Base-by-base conservation (phyloP, 1,140 invertebrate species). In the Nephila pilipes region DNA sequence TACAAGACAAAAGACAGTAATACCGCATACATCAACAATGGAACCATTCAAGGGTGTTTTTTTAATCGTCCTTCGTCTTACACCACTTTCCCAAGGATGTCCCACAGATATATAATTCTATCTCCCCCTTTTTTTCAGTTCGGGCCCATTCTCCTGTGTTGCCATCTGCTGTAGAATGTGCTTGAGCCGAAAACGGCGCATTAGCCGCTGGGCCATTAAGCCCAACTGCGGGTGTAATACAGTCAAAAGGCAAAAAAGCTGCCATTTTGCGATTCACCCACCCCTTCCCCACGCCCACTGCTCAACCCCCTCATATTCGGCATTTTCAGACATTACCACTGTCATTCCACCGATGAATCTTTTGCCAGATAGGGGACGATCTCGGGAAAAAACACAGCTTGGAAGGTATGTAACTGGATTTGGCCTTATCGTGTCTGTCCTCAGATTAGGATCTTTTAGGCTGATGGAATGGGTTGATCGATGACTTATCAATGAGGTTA, bases 201-300 rank as follows among this genome's bases (percentile, higher is more conserved):
- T 93, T 93, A 93, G 83, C 83, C 85, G 79, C 32, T 65, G 58
- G 91, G 91, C 91, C 91, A 93, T 93, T 93, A 93, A 87, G 65
- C 85, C 16, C 91, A 93, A 93, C 91, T 93, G 91, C 81, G 63
- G 55, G 63, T 93, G 91, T 93, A 93, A 93, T 93, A 93, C 91
- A 93, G 91, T 93, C 91, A 92, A 92, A 85, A 92, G 91, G 91
- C 60, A 87, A 93, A 87, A 92, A 87, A 93, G 55, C 36, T 58
- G 57, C 54, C 87, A 65, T 65, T 80, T 90, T 83, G 46, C 69
- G n/a, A 89, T 89, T 89, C 69, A n/a, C n/a, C n/a, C 88, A 0
- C 58, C 60, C 90, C 57, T 32, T 38, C 29, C 36, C 25, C 54
- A 57, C 10, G 6, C 25, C 60, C 90, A 32, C 36, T 25, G 25